phyloP scores from a whole-genome alignment of 2,113 vertebrate species.

The Rallus limicola region DNA sequence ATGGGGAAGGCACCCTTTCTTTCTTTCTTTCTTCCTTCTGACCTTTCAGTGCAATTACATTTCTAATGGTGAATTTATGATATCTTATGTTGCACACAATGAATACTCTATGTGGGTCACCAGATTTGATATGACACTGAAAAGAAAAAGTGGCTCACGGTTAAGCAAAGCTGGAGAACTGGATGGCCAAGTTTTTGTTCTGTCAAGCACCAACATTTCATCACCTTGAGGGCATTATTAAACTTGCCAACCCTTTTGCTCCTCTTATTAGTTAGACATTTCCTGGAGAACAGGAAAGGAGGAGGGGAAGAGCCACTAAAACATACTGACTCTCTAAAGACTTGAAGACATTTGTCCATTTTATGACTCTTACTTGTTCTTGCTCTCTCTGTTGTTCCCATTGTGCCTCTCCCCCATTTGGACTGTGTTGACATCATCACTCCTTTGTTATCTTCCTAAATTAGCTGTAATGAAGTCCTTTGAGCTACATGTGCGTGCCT shows the following conservation, averaged over 20 bases:
- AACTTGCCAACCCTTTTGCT: constrained; percentile 58
- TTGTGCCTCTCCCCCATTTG: constrained; percentile 28
- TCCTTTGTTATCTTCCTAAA: constrained; percentile 66
- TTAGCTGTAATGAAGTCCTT: constrained; percentile 66
- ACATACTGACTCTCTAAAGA: constrained; percentile 33
- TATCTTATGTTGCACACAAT: not conserved
- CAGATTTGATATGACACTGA: constrained; percentile 12
- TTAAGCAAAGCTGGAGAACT: constrained; percentile 38
- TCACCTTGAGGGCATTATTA: constrained; percentile 62
- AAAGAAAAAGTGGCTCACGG: not conserved
- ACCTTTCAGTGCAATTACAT: not conserved
- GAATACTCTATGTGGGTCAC: not conserved
- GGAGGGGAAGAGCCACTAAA: constrained; percentile 54
- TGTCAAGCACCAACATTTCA: constrained; percentile 29
- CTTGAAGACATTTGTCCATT: constrained; percentile 33
- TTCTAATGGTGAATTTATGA: constrained; percentile 31
- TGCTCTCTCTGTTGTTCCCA: constrained; percentile 25
- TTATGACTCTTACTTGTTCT: constrained; percentile 57
- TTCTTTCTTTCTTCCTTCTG: not conserved
- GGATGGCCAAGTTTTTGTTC: constrained; percentile 43
- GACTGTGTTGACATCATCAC: constrained; percentile 42
- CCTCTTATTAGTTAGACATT: constrained; percentile 40
- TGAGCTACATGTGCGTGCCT: constrained; percentile 32
- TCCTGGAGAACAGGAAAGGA: constrained; percentile 60
- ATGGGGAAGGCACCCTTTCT: not conserved